Conservation (phyloP, 2,797 vertebrate genomes). For the Dicrostonyx torquatus region DNA sequence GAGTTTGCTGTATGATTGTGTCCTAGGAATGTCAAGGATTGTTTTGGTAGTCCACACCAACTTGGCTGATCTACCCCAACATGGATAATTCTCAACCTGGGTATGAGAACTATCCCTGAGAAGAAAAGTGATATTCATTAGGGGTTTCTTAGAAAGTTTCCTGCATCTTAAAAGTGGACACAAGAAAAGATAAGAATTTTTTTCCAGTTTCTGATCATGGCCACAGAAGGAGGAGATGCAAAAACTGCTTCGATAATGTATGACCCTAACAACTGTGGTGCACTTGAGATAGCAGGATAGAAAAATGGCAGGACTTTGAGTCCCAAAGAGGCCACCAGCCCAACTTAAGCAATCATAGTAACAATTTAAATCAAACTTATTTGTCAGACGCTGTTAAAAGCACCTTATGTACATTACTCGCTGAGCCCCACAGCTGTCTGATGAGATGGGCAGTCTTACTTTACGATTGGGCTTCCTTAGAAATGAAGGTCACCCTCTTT, state of each 20-base stretch:
- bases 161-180: background rate
- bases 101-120: background rate
- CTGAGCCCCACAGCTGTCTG: background rate
- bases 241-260: background rate
- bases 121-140: background rate
- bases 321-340: background rate
- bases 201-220: background rate
- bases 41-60: background rate
- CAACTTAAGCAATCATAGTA: background rate
- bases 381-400: background rate
- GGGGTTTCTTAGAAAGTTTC: background rate
- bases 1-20: background rate
- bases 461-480: background rate
- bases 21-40: background rate
- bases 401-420: background rate
- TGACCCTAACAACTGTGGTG: background rate
- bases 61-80: background rate
- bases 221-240: background rate
- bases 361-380: background rate
- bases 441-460: background rate
- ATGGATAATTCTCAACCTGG: background rate
- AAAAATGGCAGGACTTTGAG: background rate
- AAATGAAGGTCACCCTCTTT: background rate
- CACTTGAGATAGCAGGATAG: background rate
- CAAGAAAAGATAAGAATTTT: background rate